A percentile compares a stretch with the other conserved stretches of the same genome.
Evolutionary conservation across 1,140 invertebrate species (phyloP).

Genomic region (Bathynomus jamesi): DNA sequence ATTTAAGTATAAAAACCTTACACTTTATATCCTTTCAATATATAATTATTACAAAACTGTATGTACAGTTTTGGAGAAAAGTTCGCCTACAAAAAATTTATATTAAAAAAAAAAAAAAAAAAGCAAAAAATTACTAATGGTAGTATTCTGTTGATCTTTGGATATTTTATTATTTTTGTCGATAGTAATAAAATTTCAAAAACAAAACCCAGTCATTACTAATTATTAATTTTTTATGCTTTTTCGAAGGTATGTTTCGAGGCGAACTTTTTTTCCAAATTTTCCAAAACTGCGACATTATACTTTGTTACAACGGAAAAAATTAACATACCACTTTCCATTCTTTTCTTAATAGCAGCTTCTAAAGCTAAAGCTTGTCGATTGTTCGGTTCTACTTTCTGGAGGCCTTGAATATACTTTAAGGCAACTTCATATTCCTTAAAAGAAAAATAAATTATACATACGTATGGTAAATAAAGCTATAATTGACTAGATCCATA

Average conservation of each 20-base stretch:
- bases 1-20: no score
- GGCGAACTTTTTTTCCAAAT: not conserved
- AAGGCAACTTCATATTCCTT: conserved; percentile 70
- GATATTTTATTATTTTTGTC: no score
- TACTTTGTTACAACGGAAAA: not conserved
- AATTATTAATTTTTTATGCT: no score
- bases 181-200: no score
- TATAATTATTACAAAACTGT: no score
- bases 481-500: not conserved
- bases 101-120: no score
- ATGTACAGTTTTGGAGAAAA: no score
- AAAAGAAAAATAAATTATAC: conserved; percentile 58
- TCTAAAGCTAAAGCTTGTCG: conserved; percentile 81
- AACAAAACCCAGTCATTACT: no score
- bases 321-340: conserved; percentile 62
- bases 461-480: conserved; percentile 11
- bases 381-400: conserved; percentile 83
- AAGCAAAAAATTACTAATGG: no score
- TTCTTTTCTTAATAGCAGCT: conserved; percentile 71
- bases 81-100: no score
- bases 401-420: conserved; percentile 68
- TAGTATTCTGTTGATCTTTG: not conserved
- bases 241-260: not conserved
- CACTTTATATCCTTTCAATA: no score
- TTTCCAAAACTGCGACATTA: not conserved